phyloP scores from a whole-genome alignment of 1,140 invertebrate genomes.

The Helicoverpa zea region DNA sequence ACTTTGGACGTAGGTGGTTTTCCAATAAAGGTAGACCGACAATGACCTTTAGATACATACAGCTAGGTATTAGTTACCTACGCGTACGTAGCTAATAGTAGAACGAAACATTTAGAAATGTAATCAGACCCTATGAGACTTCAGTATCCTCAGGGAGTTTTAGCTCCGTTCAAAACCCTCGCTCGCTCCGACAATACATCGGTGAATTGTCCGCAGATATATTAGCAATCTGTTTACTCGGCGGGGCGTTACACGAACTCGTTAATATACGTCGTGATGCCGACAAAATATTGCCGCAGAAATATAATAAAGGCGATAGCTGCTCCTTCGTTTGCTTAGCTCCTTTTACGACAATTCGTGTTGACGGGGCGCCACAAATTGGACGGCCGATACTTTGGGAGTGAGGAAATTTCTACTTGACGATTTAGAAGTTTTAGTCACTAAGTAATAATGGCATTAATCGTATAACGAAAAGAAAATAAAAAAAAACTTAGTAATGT shows the following conservation, averaged over 20 bases:
- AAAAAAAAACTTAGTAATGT: too few relatives aligned
- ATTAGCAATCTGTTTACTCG: conserved; percentile 68
- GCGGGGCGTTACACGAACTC: conserved; percentile 64
- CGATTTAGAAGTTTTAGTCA: not conserved
- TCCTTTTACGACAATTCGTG: conserved; percentile 40
- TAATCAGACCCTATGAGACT: conserved; percentile 2
- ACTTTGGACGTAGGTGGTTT: too few relatives aligned
- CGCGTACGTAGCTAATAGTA: not conserved
- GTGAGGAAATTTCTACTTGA: conserved; percentile 15
- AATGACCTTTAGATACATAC: not conserved
- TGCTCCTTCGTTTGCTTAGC: conserved; percentile 35
- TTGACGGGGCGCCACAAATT: conserved; percentile 40
- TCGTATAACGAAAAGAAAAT: too few relatives aligned
- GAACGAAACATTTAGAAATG: conserved; percentile 13
- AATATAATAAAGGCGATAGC: conserved; percentile 47
- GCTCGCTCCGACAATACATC: conserved; percentile 39
- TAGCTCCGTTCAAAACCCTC: conserved; percentile 20
- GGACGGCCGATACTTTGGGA: conserved; percentile 23
- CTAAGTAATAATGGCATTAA: too few relatives aligned
- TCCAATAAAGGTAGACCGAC: not conserved
- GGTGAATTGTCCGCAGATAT: conserved; percentile 55
- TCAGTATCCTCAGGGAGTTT: conserved; percentile 2
- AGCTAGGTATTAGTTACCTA: not conserved
- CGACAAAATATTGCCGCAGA: conserved; percentile 61
- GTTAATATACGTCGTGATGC: conserved; percentile 62